These are phyloP conservation scores for Polydrusus cervinus DNA, from an alignment of 2,888 invertebrate genomes.

Conservation along the genomic window DNA sequence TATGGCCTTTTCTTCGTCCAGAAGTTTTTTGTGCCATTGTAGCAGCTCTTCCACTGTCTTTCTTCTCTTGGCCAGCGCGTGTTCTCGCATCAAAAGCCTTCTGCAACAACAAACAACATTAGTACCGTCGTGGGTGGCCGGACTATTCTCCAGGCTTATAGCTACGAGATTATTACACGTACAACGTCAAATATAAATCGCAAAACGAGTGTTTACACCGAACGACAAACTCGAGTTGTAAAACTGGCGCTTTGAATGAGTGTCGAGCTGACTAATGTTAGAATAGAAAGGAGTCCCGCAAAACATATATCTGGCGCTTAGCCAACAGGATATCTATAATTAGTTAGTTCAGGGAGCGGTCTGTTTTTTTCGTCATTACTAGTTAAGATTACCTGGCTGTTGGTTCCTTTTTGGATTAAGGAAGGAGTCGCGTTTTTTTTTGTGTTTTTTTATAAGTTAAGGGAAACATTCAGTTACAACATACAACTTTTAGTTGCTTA, in stretches of 20 bases:
- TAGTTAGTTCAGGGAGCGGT: slow-evolving; percentile 61
- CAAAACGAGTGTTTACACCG: slow-evolving; percentile 41
- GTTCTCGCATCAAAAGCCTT: slow-evolving; percentile 72
- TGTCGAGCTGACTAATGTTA: slow-evolving; percentile 65
- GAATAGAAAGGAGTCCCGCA: slow-evolving; percentile 59
- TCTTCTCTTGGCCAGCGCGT: slow-evolving; percentile 71
- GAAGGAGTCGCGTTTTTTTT: background rate
- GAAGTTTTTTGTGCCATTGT: slow-evolving; percentile 74
- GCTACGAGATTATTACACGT: slow-evolving; percentile 2
- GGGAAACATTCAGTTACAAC: no score
- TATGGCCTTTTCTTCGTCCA: slow-evolving; percentile 74
- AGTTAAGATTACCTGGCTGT: slow-evolving; percentile 35
- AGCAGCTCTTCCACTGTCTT: slow-evolving; percentile 73
- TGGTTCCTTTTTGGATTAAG: slow-evolving; percentile 16
- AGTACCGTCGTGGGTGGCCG: slow-evolving; percentile 6
- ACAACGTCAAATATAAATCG: slow-evolving; percentile 30
- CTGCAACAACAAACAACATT: slow-evolving; percentile 60
- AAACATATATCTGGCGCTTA: slow-evolving; percentile 60
- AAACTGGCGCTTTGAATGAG: slow-evolving; percentile 36
- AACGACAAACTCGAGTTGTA: slow-evolving; percentile 38
- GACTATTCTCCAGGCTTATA: slow-evolving; percentile 22
- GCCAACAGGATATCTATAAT: slow-evolving; percentile 72
- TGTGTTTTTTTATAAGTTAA: no score
- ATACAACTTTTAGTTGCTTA: no score
- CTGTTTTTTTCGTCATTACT: slow-evolving; percentile 41